Conservation (phyloP, 2,797 vertebrate genomes). For the Sebastes goodei region DNA sequence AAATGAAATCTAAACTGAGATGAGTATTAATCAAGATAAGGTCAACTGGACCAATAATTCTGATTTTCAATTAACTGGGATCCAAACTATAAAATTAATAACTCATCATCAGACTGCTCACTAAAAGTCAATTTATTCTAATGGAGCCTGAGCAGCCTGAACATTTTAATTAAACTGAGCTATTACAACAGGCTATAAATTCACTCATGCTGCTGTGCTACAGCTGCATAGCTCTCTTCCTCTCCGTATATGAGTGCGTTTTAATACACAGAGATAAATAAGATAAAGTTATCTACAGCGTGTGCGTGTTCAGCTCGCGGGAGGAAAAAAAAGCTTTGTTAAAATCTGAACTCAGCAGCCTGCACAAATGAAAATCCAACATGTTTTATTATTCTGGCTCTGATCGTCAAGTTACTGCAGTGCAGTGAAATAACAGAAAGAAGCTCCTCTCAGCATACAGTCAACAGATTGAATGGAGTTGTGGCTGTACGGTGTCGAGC, state of each 20-base stretch:
- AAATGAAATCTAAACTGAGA: conserved; percentile 2
- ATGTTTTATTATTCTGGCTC: conserved; percentile 29
- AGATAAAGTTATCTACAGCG: not conserved
- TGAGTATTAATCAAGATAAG: conserved; percentile 28
- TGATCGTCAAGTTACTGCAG: conserved; percentile 42
- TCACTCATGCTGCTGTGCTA: conserved; percentile 31
- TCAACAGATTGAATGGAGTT: not conserved
- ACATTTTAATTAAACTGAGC: conserved; percentile 85
- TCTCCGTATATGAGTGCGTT: not conserved
- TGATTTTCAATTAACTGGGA: conserved; percentile 64
- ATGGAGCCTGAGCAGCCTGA: conserved; percentile 70
- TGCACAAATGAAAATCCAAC: not conserved
- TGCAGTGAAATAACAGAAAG: conserved; percentile 37
- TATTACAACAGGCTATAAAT: conserved; percentile 77
- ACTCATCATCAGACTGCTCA: conserved; percentile 73
- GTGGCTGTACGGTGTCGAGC: not conserved
- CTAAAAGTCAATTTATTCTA: conserved; percentile 83
- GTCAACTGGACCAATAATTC: conserved; percentile 47
- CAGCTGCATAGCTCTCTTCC: conserved; percentile 8
- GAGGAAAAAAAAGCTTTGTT: not conserved
- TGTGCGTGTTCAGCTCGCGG: not conserved
- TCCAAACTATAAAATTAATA: conserved; percentile 72
- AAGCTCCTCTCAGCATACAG: not conserved
- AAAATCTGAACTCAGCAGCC: conserved; percentile 20
- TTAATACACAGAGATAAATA: not conserved